These are phyloP conservation scores for Petaurus breviceps DNA, from an alignment of 2,113 vertebrate species.

Conservation along the genomic window DNA sequence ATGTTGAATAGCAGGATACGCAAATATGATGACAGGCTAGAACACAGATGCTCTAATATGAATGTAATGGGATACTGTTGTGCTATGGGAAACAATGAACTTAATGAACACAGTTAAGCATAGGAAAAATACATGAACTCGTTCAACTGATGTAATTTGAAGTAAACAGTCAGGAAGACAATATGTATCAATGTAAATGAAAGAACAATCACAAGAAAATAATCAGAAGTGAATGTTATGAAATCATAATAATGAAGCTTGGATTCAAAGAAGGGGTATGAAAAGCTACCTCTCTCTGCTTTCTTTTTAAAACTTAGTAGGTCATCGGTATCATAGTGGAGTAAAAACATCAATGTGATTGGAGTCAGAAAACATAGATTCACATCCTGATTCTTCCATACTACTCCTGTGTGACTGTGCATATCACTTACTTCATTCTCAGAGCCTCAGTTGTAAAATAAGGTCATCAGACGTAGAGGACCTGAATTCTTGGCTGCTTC, in stretches of 20 bases:
- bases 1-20: neutral
- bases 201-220: neutral
- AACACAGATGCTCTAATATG: neutral
- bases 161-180: neutral
- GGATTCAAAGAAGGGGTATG: neutral
- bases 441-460: neutral
- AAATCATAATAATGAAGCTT: neutral
- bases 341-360: neutral
- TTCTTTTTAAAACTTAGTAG: neutral
- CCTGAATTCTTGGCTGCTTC: neutral
- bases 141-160: neutral
- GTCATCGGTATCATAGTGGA: neutral
- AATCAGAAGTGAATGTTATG: neutral
- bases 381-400: neutral
- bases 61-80: neutral
- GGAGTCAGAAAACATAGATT: neutral
- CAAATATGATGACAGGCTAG: neutral
- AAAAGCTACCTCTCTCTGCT: neutral
- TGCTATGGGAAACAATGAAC: neutral
- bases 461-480: neutral
- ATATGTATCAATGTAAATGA: neutral
- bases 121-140: neutral
- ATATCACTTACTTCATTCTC: neutral
- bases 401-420: neutral
- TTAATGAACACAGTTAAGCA: neutral